Evolutionary conservation across 2,113 vertebrate genomes (phyloP), one percentile per base, ranked within the genome.

Genomic region (Gymnarchus niloticus): DNA sequence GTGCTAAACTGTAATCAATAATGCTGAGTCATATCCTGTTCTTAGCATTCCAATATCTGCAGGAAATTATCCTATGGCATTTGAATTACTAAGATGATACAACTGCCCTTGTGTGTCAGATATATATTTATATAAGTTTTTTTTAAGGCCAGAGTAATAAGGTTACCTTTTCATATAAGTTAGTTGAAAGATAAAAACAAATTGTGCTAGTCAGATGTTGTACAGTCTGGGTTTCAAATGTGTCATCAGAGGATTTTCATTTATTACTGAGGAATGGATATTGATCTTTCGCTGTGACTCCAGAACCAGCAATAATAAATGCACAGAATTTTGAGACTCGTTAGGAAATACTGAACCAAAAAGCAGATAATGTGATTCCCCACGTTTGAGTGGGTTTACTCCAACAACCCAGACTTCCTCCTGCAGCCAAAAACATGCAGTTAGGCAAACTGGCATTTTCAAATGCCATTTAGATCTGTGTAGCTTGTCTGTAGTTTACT

Each of bases 181-280:
- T 82, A 49, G 87, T 83, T 87, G 84, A 41, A 56, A 85, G 46
- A 77, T 83, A 85, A 81, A 87, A 51, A 86, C 49, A 80, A 86
- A 87, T 33, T 23, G 87, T 83, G 87, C 85, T 86, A 88, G 87
- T 90, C 85, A 85, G 85, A 87, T 85, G 85, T 83, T 84, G 83
- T 83, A 85, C 73, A 88, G 48, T 83, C 85, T 84, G 82, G 33
- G 85, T 85, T 51, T 83, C 56, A 57, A 81, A 83, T 51, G 61
- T 86, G 46, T 52, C 46, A 84, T 76, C 65, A 87, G 80, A 84
- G 61, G 81, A 85, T 87, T 86, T 87, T 88, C 85, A 88, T 87
- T 88, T 86, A 81, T 85, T 87, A 85, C 73, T 85, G 83, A 80
- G 65, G 54, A 59, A 87, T 87, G 78, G 65, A 78, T 87, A 88